phyloP scores from a whole-genome alignment of 53 echinoderm and acorn worm species.

The Arbacia lixula region DNA sequence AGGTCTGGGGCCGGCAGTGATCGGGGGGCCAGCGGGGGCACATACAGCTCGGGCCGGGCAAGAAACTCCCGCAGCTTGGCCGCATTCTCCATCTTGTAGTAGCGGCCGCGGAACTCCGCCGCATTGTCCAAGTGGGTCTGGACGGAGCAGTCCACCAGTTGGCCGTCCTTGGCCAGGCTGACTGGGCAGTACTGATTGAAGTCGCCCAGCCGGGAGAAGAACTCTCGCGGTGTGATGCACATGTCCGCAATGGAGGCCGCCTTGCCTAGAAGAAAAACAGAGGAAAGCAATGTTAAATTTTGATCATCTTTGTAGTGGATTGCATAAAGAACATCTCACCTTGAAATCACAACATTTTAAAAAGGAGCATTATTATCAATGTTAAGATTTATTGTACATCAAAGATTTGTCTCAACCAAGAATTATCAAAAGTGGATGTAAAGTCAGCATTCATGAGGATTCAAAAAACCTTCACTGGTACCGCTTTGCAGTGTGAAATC shows the following conservation, averaged over 20 bases:
- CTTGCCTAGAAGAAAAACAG: slow-evolving; percentile 69
- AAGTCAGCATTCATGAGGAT: too few species aligned
- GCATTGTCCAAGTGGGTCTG: slow-evolving; percentile 77
- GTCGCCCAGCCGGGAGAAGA: slow-evolving; percentile 87
- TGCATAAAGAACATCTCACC: background rate
- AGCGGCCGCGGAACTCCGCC: slow-evolving; percentile 93
- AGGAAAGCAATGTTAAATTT: background rate
- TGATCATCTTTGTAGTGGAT: background rate
- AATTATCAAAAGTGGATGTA: too few species aligned
- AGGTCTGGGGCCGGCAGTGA: slow-evolving; percentile 78
- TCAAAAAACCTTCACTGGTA: too few species aligned
- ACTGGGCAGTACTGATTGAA: slow-evolving; percentile 99
- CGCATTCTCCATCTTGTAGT: slow-evolving; percentile 88
- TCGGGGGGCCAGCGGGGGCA: slow-evolving; percentile 93
- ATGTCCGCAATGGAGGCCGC: slow-evolving; percentile 92
- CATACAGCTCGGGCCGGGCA: slow-evolving; percentile 85
- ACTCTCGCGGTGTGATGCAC: slow-evolving; percentile 98
- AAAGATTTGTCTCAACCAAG: too few species aligned
- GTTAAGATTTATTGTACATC: too few species aligned
- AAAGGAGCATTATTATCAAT: background rate
- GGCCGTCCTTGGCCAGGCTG: slow-evolving; percentile 85
- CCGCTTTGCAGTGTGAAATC: too few species aligned
- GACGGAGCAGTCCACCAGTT: slow-evolving; percentile 94
- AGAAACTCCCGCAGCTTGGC: slow-evolving; percentile 78
- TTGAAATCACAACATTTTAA: background rate